Conservation (phyloP, 1,140 invertebrate genomes). For the Reticulitermes speratus region DNA sequence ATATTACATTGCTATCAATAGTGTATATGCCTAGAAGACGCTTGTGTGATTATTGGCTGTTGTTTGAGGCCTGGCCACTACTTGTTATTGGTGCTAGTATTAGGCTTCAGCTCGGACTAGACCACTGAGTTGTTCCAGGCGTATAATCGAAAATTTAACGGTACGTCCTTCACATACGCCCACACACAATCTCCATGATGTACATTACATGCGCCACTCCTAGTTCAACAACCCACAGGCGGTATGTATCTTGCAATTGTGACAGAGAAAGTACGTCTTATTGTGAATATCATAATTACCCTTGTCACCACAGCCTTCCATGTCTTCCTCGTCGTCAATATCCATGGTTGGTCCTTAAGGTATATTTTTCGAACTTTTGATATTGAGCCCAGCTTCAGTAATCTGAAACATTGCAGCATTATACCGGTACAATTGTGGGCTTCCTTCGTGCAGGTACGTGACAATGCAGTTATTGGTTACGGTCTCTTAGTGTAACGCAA, state of each 20-base stretch:
- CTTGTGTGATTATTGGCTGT: too few species aligned
- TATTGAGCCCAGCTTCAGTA: not conserved
- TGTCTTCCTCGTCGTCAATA: not conserved
- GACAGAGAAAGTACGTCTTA: not conserved
- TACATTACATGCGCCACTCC: too few species aligned
- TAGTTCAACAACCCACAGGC: too few species aligned
- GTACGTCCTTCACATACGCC: too few species aligned
- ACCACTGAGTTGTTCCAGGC: too few species aligned
- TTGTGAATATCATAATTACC: not conserved
- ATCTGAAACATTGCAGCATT: not conserved
- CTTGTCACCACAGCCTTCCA: not conserved
- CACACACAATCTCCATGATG: too few species aligned
- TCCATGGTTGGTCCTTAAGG: not conserved
- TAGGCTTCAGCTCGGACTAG: too few species aligned
- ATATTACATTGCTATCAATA: too few species aligned
- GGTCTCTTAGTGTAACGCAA: not conserved
- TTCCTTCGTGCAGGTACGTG: not conserved
- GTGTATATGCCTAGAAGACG: too few species aligned
- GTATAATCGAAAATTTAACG: too few species aligned
- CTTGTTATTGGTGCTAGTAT: too few species aligned
- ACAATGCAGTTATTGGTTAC: not conserved
- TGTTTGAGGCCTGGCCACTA: too few species aligned
- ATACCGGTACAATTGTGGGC: not conserved
- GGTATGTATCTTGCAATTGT: not conserved
- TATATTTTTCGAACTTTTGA: not conserved